phyloP scores from a whole-genome alignment of 2,797 vertebrate genomes.

The Coccyzus lansbergi region DNA sequence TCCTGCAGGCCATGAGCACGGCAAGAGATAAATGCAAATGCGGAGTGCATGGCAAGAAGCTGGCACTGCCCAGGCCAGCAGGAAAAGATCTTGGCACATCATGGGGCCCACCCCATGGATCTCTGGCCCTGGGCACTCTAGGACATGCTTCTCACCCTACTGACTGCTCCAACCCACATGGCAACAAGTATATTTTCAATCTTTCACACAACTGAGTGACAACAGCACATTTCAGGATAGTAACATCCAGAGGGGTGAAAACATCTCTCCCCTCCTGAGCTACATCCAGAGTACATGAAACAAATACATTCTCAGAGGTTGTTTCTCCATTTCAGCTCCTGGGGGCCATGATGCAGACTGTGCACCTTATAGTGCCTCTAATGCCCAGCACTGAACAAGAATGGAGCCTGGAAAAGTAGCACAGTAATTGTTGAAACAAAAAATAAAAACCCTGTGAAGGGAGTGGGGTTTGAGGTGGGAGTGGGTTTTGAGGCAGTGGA shows the following conservation, averaged over 20 bases:
- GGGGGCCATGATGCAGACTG: neutral
- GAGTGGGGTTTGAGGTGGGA: neutral
- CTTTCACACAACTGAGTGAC: neutral
- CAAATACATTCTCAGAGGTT: neutral
- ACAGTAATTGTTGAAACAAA: neutral
- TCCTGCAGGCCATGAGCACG: neutral
- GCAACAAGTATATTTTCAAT: neutral
- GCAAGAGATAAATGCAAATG: neutral
- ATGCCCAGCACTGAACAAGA: neutral
- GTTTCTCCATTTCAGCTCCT: neutral
- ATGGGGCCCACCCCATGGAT: rapidly evolving
- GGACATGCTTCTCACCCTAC: neutral
- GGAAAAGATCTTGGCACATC: neutral
- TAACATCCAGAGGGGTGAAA: neutral
- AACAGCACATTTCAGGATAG: neutral
- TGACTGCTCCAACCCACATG: neutral
- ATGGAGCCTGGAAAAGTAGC: neutral
- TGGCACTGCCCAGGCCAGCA: neutral
- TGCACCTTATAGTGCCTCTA: neutral
- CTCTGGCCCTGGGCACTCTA: neutral
- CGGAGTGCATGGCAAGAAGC: neutral
- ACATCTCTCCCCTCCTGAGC: neutral
- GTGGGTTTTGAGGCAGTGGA: neutral
- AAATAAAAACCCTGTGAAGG: neutral
- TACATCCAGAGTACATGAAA: neutral